Base-by-base conservation (phyloP, 1,140 invertebrate genomes). In the Lepidurus couesii region DNA sequence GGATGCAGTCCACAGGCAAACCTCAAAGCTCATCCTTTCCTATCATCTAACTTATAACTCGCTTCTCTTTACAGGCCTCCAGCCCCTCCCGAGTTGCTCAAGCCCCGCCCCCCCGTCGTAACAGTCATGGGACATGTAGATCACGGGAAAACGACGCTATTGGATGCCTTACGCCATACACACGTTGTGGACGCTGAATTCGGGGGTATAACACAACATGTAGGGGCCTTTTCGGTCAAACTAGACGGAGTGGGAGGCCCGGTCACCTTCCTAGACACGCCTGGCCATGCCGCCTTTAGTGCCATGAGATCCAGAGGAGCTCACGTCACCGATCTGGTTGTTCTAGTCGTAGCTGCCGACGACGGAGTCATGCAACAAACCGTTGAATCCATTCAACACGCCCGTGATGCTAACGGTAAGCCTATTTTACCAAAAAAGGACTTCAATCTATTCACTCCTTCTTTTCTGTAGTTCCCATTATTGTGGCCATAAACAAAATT, bases 51-150 rank as follows among this genome's bases (percentile, higher is more conserved):
- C 1, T 16, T 24, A 75, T 13, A 26, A 21, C 44, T 76, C 44
- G 74, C 75, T 76, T 73, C 24, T 73, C 65, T 53, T 75, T 77
- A 42, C 74, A 83, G 90, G 74, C 90, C 90, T 1, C 89, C 92
- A 0, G 87, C 92, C 21, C 85, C 90, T 43, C 85, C 88, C 0
- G 85, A 87, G 47, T 83, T 88, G 13, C 84, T 96, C 11, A 88
- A 89, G 73, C 86, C 87, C 9, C 87, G 96, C 42, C 91, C 93
- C 42, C 95, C 97, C 1, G 92, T 99, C 2, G 96, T 99, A 1
- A 97, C 97, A 6, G 95, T 99, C 16, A 99, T 99, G 97, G 98
- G 98, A 0, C 98, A 99, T 87, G 96, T 99, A 2, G 98, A 99
- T 89, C 98, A 99, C 88, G 97, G 97, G 1, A 99, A 99, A 89